These are phyloP conservation scores for Sebastes miniatus DNA, from an alignment of 2,797 vertebrate species.

Conservation along the genomic window DNA sequence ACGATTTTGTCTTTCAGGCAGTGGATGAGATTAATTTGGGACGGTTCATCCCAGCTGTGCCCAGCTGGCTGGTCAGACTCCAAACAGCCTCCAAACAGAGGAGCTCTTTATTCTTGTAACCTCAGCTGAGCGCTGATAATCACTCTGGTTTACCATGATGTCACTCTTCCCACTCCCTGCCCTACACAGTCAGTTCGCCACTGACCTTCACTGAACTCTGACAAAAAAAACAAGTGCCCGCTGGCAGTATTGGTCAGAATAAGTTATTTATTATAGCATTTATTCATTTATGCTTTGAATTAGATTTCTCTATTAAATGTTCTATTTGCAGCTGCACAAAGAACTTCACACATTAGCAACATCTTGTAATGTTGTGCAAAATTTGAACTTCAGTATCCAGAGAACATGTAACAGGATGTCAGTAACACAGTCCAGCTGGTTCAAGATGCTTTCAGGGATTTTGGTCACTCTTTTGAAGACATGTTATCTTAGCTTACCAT, in stretches of 20 bases:
- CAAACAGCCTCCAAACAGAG: constrained; percentile 46
- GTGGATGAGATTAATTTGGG: constrained; percentile 1
- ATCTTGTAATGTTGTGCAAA: no score
- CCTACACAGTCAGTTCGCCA: not conserved
- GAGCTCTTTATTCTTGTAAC: constrained; percentile 45
- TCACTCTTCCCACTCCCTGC: constrained; percentile 36
- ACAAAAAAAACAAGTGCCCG: not conserved
- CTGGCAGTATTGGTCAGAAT: not conserved
- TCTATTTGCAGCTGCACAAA: not conserved
- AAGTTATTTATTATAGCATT: not conserved
- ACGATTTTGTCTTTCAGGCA: not conserved
- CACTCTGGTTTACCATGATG: constrained; percentile 37
- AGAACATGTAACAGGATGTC: not conserved
- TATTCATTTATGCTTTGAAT: not conserved
- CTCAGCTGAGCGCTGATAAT: constrained; percentile 13
- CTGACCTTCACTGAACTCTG: constrained; percentile 2
- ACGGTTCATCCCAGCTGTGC: constrained; percentile 12
- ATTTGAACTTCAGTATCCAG: not conserved
- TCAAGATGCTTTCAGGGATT: no score
- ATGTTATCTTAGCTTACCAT: not conserved
- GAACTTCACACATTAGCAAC: not conserved
- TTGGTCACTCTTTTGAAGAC: not conserved
- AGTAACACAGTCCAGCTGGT: not conserved
- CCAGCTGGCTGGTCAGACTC: constrained; percentile 33
- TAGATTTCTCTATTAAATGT: not conserved